phyloP scores from a whole-genome alignment of 2,113 vertebrate species.

The Montifringilla adamsi region DNA sequence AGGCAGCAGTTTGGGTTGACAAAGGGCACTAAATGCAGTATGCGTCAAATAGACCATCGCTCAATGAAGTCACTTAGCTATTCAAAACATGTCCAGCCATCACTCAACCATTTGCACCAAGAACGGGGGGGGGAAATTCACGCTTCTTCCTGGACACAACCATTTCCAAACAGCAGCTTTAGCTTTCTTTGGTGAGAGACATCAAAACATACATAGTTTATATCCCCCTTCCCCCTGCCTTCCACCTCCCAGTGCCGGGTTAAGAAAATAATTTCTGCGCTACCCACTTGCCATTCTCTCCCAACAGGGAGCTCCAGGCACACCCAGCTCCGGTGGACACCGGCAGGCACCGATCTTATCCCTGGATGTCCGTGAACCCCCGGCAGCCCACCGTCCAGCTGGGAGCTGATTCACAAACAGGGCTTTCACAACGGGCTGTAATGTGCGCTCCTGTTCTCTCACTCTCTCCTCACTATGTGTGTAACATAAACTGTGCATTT shows the following conservation, averaged over 20 bases:
- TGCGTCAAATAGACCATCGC: conserved; percentile 85
- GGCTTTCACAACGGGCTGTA: conserved; percentile 6
- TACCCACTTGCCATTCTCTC: conserved; percentile 12
- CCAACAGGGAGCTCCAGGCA: conserved; percentile 8
- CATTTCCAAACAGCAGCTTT: conserved; percentile 49
- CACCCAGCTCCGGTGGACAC: conserved; percentile 17
- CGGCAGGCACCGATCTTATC: background rate
- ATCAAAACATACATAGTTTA: conserved; percentile 31
- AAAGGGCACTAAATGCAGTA: conserved; percentile 84
- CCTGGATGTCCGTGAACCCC: background rate
- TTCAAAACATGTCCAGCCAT: conserved; percentile 84
- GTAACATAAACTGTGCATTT: conserved; percentile 13
- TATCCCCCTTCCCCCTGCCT: background rate
- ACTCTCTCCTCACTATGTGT: background rate
- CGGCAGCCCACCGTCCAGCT: background rate
- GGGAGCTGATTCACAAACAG: conserved; percentile 17
- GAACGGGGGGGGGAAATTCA: conserved; percentile 48
- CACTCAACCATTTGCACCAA: conserved; percentile 80
- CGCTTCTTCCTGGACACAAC: conserved; percentile 40
- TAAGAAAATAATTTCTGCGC: conserved; percentile 64
- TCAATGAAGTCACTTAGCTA: conserved; percentile 87
- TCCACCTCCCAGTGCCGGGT: background rate
- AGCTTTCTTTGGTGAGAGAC: conserved; percentile 55
- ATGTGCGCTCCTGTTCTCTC: background rate
- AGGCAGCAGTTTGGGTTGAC: conserved; percentile 78